These are phyloP conservation scores for Mythimna loreyi DNA, from an alignment of 2,888 invertebrate genomes.

Conservation along the genomic window DNA sequence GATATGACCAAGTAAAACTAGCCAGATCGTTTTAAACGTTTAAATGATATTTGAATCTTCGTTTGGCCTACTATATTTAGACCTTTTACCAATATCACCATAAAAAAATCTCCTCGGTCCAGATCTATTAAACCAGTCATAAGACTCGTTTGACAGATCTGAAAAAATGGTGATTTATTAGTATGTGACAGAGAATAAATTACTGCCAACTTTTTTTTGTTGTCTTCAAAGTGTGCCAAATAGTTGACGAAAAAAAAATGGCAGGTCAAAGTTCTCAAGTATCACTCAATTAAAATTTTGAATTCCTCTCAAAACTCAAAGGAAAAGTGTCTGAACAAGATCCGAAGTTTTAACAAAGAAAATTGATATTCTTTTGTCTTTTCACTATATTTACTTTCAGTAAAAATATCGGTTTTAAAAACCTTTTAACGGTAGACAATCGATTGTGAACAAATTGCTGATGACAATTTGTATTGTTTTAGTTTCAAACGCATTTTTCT, in stretches of 20 bases:
- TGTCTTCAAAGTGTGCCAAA: no score
- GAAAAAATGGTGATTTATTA: no score
- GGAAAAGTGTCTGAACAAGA: conserved; percentile 18
- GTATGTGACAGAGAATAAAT: not conserved
- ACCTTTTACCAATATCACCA: no score
- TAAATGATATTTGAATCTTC: no score
- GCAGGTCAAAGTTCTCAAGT: conserved; percentile 6
- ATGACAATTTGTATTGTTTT: conserved; percentile 19
- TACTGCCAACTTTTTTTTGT: not conserved
- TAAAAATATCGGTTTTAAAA: conserved; percentile 38
- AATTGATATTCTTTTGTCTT: conserved; percentile 49
- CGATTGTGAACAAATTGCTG: conserved; percentile 24
- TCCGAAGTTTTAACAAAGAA: conserved; percentile 45
- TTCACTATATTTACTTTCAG: conserved; percentile 10
- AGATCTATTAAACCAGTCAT: no score
- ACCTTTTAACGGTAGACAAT: conserved; percentile 31
- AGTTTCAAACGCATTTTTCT: conserved; percentile 12
- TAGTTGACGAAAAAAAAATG: not conserved
- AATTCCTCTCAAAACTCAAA: conserved; percentile 9
- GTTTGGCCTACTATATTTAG: no score
- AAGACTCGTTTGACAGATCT: no score
- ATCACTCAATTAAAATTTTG: conserved; percentile 27
- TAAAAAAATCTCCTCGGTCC: no score
- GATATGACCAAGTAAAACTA: no score
- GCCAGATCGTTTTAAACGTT: no score